A percentile compares a stretch with the other conserved stretches of the same genome.
phyloP scores from a whole-genome alignment of 2,888 invertebrate species.

The Germaria angustata region DNA sequence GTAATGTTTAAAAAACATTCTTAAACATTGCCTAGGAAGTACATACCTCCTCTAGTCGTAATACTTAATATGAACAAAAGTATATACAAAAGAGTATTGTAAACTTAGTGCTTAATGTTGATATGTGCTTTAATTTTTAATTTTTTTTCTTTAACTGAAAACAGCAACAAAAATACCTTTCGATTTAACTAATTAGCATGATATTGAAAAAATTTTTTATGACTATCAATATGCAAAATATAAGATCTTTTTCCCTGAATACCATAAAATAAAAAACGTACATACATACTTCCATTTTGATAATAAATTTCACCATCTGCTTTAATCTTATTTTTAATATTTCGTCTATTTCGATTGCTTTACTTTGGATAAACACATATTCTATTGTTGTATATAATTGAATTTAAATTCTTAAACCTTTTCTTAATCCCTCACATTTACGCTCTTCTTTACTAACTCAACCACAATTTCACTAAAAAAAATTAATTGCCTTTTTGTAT shows the following conservation, averaged over 20 bases:
- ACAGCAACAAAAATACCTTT: no score
- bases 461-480: background rate
- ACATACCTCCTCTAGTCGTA: no score
- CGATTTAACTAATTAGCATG: background rate
- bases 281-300: background rate
- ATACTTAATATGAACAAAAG: no score
- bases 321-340: conserved; percentile 46
- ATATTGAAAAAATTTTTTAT: background rate
- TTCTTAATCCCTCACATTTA: background rate
- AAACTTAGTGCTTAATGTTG: no score
- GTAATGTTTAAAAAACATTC: no score
- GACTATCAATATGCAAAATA: background rate
- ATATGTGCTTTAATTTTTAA: no score
- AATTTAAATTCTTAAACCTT: conserved; percentile 47
- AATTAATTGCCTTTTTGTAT: conserved; percentile 41
- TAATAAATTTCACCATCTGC: conserved; percentile 44
- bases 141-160: no score
- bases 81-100: no score
- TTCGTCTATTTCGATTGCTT: conserved; percentile 62
- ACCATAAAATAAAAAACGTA: background rate
- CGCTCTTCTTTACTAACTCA: background rate
- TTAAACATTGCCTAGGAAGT: no score
- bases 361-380: conserved; percentile 47
- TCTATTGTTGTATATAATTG: conserved; percentile 68
- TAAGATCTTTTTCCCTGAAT: conserved; percentile 29